Base-by-base conservation (phyloP, 2,888 invertebrate genomes). In the Acholoe squamosa region DNA sequence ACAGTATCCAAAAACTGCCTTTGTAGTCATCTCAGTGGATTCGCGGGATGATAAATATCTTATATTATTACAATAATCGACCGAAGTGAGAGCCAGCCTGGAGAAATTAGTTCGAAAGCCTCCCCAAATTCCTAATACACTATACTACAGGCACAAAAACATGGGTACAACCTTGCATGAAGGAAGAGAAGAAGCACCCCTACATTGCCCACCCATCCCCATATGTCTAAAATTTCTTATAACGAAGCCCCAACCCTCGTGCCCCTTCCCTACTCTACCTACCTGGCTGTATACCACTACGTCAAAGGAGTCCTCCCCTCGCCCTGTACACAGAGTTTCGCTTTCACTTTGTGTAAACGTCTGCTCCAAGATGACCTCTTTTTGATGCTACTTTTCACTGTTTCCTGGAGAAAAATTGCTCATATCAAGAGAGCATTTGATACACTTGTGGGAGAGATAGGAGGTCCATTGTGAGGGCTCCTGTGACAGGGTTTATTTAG, bases 401-500 rank as follows among this genome's bases (percentile, higher is more conserved):
- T 61, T 61, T 61, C 61, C n/a, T n/a, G n/a, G 7, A 61, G 61
- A 61, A 61, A 61, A 61, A 61, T 7, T 61, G 61, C 61, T 61
- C 61, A 61, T 61, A 61, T 61, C 61, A 61, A 61, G n/a, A 61
- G 3, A n/a, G 19, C 22, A 61, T 61, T 61, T n/a, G 61, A 61
- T 61, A 19, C 14, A 61, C 61, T 61, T 61, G 61, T n/a, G 61
- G 61, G 22, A 61, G 61, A 61, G 61, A 61, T 61, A 61, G 61
- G 22, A 61, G 61, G 61, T 61, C 3, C n/a, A 61, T 61, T 61
- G 61, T 14, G 61, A 3, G n/a, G 61, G n/a, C 12, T 61, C 61
- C 61, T 19, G 61, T 61, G 61, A 61, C 61, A n/a, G 61, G 61
- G 61, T 61, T 61, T 61, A 61, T 61, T 61, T 61, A n/a, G 61